Evolutionary conservation across 2,113 vertebrate genomes (phyloP).

Genomic region (Nycticryphes semicollaris): DNA sequence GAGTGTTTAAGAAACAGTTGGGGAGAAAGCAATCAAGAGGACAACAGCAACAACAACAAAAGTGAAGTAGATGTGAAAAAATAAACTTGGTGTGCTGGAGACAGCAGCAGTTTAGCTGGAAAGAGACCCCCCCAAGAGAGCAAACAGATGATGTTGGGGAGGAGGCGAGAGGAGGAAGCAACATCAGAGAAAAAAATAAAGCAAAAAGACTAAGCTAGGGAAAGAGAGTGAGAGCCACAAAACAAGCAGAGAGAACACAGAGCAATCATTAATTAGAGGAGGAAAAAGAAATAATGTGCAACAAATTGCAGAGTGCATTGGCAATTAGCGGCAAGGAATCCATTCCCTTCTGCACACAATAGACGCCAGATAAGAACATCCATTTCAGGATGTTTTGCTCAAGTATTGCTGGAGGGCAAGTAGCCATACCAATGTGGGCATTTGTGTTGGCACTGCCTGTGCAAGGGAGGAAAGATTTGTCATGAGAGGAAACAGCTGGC

Average conservation of each 20-base stretch:
- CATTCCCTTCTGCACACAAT: neutral
- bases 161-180: neutral
- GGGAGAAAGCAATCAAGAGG: slow-evolving; percentile 7
- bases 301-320: neutral
- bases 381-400: neutral
- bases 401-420: neutral
- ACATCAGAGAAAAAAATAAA: neutral
- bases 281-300: slow-evolving; percentile 13
- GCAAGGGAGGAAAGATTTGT: neutral
- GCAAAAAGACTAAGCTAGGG: neutral
- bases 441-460: neutral
- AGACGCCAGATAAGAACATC: neutral
- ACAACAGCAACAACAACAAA: neutral
- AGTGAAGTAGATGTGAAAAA: neutral
- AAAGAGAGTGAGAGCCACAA: neutral
- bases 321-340: neutral
- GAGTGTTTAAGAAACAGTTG: neutral
- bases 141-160: neutral
- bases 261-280: slow-evolving; percentile 6
- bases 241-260: neutral
- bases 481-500: neutral
- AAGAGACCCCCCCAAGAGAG: neutral
- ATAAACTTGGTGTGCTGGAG: neutral
- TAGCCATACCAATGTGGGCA: neutral
- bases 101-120: neutral